Percentiles rank a stretch among this genome's conserved stretches.
These are phyloP conservation scores for Alfaro cultratus DNA, from an alignment of 2,797 vertebrate species.

Conservation along the genomic window DNA sequence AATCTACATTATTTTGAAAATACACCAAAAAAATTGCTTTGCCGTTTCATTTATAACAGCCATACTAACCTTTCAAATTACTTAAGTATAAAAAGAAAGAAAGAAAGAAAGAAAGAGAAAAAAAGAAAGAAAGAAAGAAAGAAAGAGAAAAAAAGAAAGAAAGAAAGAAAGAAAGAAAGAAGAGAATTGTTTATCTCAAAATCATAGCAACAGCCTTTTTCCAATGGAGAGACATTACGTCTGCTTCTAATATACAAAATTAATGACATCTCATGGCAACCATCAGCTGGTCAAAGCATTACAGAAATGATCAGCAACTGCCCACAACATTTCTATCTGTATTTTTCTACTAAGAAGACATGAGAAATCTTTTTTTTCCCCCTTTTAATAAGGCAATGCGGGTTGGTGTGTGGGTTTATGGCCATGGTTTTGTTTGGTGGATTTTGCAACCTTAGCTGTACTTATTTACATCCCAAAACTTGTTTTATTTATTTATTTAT, in stretches of 20 bases:
- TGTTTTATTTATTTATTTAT: conserved; percentile 4
- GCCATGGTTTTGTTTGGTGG: conserved; percentile 20
- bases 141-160: no score
- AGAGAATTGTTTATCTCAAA: neutral
- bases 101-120: no score
- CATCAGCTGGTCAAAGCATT: no score
- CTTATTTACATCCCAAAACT: conserved; percentile 39
- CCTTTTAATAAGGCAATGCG: neutral
- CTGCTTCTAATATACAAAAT: no score
- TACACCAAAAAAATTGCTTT: neutral
- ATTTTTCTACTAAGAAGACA: neutral
- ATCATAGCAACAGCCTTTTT: no score
- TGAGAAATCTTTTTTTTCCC: neutral
- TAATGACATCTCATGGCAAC: no score
- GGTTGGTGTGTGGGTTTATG: conserved; percentile 4
- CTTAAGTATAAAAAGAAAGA: no score
- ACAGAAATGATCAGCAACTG: neutral
- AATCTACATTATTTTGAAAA: neutral
- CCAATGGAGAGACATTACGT: no score
- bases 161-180: no score
- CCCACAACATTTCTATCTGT: neutral
- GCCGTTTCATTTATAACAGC: neutral
- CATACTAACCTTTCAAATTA: neutral
- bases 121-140: no score
- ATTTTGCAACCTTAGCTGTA: conserved; percentile 41